Evolutionary conservation across 2,113 vertebrate genomes (phyloP), one percentile per base, ranked within the genome.

Genomic region (Scomber japonicus): DNA sequence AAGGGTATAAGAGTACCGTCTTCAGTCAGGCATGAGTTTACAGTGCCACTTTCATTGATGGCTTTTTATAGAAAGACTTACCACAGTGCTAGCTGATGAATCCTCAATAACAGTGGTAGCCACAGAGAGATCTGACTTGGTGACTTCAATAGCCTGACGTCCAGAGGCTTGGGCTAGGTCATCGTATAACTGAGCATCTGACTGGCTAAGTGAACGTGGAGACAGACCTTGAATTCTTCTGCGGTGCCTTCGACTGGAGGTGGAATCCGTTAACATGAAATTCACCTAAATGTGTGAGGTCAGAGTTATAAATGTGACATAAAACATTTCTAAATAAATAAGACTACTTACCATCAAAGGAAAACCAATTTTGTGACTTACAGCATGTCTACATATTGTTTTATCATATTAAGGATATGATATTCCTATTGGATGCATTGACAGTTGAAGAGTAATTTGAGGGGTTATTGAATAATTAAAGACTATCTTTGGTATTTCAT

Each of bases 131-230:
- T 82, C 61, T 2, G 46, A 54, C 80, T 94, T 95, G 2, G 78
- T 76, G 66, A 94, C 89, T 65, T 81, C 86, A 15, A 94, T 91
- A 19, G 90, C 83, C 63, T 90, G 93, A 8, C 94, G 94, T 46
- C 94, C 94, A 35, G 94, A 94, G 3, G 76, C 84, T 50, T 21
- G 55, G 11, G 94, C 92, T 5, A 95, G 54, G 17, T 94, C 90
- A 10, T 45, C 68, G 71, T 95, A 95, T 9, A 94, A 71, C 65
- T 91, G 75, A 3, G 78, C 66, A 1, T 84, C 74, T 15, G 46
- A 13, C 21, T 65, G 82, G 21, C 19, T 17, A 57, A 87, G 16
- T 3, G 21, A 0, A 0, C 57, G 82, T 4, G 76, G 11, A 48
- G 0, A 5, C 4, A 27, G 24, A 27, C 2, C 24, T 27, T 12